These are phyloP conservation scores for Flabesymbios commensalis DNA, from an alignment of 2,888 invertebrate genomes.

Conservation along the genomic window DNA sequence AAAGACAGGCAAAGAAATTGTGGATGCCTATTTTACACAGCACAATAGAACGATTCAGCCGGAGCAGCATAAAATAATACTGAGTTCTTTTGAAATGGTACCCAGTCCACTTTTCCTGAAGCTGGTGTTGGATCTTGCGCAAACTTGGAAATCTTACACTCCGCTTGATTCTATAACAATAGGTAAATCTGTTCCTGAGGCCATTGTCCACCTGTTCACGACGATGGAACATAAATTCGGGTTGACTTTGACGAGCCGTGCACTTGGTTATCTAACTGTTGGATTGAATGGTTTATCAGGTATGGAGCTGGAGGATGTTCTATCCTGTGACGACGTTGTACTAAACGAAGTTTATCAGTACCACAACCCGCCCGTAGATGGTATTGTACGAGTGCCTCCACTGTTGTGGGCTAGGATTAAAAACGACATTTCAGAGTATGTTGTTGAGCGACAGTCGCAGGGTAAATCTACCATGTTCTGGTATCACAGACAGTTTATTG, in stretches of 20 bases:
- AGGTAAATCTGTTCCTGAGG: conserved; percentile 41
- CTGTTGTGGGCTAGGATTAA: conserved; percentile 51
- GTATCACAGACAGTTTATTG: conserved; percentile 56
- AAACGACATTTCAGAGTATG: conserved; percentile 49
- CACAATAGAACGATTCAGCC: conserved; percentile 10
- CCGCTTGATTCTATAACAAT: conserved; percentile 26
- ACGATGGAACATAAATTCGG: conserved; percentile 52
- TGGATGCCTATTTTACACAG: conserved; percentile 2
- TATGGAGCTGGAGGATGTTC: conserved; percentile 54
- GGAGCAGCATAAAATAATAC: conserved; percentile 25
- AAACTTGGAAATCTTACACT: conserved; percentile 47
- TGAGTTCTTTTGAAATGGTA: conserved; percentile 37
- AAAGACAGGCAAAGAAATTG: conserved; percentile 39
- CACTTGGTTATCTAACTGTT: conserved; percentile 50
- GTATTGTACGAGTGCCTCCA: conserved; percentile 50
- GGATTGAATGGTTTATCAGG: conserved; percentile 52
- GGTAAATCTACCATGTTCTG: conserved; percentile 51
- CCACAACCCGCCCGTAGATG: conserved; percentile 56
- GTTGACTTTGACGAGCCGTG: conserved; percentile 38
- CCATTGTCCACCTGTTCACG: conserved; percentile 47
- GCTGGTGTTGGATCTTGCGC: conserved; percentile 49
- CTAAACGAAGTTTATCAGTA: conserved; percentile 51
- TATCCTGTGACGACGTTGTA: conserved; percentile 49
- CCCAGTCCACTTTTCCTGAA: conserved; percentile 53
- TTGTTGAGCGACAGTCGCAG: conserved; percentile 47